These are phyloP conservation scores for Aleiodes testaceus DNA, from an alignment of 2,888 invertebrate genomes.

Conservation along the genomic window DNA sequence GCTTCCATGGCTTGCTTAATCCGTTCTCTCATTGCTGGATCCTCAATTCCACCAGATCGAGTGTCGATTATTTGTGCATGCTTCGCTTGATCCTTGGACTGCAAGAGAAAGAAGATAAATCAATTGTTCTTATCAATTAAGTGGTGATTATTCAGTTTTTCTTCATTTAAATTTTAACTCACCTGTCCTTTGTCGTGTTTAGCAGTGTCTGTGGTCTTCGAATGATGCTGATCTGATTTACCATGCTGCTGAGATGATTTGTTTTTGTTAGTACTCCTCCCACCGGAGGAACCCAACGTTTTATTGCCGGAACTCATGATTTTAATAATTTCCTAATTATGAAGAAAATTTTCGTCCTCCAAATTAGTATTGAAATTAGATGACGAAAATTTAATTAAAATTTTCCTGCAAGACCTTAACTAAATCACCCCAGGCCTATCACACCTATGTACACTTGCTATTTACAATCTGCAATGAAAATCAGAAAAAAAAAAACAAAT, in stretches of 20 bases:
- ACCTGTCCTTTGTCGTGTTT: conserved; percentile 71
- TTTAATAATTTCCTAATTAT: conserved; percentile 59
- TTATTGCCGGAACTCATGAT: conserved; percentile 71
- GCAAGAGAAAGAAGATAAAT: conserved; percentile 46
- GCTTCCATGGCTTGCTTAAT: conserved; percentile 91
- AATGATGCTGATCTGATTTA: conserved; percentile 69
- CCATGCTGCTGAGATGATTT: conserved; percentile 69
- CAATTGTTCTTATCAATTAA: not conserved
- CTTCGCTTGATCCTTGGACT: conserved; percentile 89
- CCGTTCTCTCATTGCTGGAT: conserved; percentile 79
- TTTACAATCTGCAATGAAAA: conserved; percentile 81
- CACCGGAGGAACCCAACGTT: conserved; percentile 69
- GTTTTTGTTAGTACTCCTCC: conserved; percentile 66
- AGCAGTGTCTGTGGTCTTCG: conserved; percentile 67
- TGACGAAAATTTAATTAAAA: conserved; percentile 32
- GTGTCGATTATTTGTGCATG: conserved; percentile 88
- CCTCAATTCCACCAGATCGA: conserved; percentile 78
- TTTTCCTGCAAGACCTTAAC: conserved; percentile 32
- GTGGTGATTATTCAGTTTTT: no score
- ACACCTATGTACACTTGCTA: conserved; percentile 87
- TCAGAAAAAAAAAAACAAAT: not conserved
- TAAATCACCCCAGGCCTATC: conserved; percentile 69
- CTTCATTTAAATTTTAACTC: no score
- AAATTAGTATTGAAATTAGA: not conserved
- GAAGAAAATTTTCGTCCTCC: conserved; percentile 16